phyloP scores from a whole-genome alignment of 2,888 invertebrate species.

The Dendrolimus pini region DNA sequence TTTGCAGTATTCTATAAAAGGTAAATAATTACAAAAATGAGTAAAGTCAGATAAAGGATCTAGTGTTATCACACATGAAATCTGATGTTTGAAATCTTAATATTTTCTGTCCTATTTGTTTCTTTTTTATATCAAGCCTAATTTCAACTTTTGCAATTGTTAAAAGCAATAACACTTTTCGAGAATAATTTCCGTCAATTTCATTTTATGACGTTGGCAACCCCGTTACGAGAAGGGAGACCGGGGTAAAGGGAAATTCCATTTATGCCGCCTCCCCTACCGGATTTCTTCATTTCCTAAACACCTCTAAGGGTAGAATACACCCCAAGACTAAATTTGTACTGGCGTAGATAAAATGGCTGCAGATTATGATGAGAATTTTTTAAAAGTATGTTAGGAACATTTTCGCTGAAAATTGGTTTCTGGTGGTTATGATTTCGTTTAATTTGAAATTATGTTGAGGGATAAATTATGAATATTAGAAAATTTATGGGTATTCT shows the following conservation, averaged over 20 bases:
- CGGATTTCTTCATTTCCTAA: constrained; percentile 63
- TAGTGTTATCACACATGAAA: no score
- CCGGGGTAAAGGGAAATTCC: constrained; percentile 38
- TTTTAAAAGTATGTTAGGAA: constrained; percentile 6
- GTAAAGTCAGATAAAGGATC: no score
- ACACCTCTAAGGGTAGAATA: constrained; percentile 22
- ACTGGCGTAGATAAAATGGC: background rate
- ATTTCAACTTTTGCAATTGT: no score
- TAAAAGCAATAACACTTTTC: no score
- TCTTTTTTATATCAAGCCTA: no score
- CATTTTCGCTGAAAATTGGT: constrained; percentile 4
- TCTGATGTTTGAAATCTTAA: no score
- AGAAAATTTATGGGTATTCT: no score
- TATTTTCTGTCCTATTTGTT: no score
- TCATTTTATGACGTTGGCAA: background rate
- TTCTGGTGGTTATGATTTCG: constrained; percentile 5
- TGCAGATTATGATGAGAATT: constrained; percentile 5
- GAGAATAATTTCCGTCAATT: background rate
- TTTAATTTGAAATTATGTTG: no score
- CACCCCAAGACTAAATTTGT: background rate
- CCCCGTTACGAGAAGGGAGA: background rate
- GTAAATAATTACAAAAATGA: no score
- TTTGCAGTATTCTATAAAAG: no score
- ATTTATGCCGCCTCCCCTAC: constrained; percentile 39
- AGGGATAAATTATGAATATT: no score